Evolutionary conservation across 2,797 vertebrate genomes (phyloP).

Genomic region (Triplophysa bombifrons): DNA sequence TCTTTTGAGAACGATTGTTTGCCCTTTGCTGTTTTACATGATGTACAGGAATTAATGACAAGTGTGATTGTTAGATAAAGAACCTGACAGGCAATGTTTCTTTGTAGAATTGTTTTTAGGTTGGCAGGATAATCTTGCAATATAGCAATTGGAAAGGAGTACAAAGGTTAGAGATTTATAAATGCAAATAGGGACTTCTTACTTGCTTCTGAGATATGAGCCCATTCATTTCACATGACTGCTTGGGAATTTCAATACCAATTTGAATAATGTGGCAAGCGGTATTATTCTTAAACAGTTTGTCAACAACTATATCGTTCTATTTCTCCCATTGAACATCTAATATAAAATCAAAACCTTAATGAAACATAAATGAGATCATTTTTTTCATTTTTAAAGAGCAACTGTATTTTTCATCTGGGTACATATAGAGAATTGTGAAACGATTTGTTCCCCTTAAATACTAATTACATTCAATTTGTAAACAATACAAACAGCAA

Average conservation of each 20-base stretch:
- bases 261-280: too few relatives aligned
- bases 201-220: too few relatives aligned
- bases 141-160: too few relatives aligned
- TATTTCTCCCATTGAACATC: neutral
- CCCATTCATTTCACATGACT: neutral
- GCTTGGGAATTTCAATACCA: neutral
- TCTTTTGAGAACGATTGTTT: slow-evolving; percentile 11
- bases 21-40: slow-evolving; percentile 18
- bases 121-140: neutral
- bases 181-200: too few relatives aligned
- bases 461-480: slow-evolving; percentile 19
- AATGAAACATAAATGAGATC: neutral
- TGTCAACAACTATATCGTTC: neutral
- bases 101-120: neutral
- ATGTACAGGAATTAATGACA: slow-evolving; percentile 12
- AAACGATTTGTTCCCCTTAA: slow-evolving; percentile 25
- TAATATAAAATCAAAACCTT: neutral
- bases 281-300: too few relatives aligned
- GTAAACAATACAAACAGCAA: neutral
- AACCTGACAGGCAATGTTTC: neutral
- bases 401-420: neutral
- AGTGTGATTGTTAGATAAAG: slow-evolving; percentile 8
- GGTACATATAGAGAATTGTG: neutral
- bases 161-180: neutral
- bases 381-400: neutral